Base-by-base conservation (phyloP, 1,140 invertebrate species). In the Oreohelix idahoensis region DNA sequence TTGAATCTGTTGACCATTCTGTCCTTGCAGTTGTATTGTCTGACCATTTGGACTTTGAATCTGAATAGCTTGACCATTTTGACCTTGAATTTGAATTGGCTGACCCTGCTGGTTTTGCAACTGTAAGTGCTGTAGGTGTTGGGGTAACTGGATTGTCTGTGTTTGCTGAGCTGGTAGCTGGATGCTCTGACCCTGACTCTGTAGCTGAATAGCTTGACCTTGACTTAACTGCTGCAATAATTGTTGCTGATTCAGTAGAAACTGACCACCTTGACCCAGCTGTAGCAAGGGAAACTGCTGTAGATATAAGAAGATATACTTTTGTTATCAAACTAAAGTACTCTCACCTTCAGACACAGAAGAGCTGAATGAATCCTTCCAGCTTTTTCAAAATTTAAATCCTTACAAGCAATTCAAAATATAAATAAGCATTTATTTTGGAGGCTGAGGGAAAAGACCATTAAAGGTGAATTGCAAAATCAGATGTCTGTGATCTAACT, bases 281-380 rank as follows among this genome's bases (percentile, higher is more conserved):
- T 82, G 80, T 11, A 82, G 35, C 32, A 82, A 29, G 1, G 80
- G 80, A n/a, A 82, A 51, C 45, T 82, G 80, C 69, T 71, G 79
- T 35, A 29, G 38, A 58, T 23, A 23, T 23, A 11, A 58, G 15
- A 45, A 45, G n/a, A n/a, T n/a, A n/a, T n/a, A n/a, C n/a, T n/a
- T n/a, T n/a, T n/a, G n/a, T n/a, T n/a, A n/a, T n/a, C n/a, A n/a
- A n/a, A n/a, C n/a, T n/a, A n/a, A n/a, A n/a, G n/a, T n/a, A n/a
- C n/a, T n/a, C n/a, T n/a, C n/a, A n/a, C n/a, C n/a, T n/a, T n/a
- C n/a, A n/a, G n/a, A n/a, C n/a, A n/a, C n/a, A n/a, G n/a, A n/a
- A n/a, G n/a, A n/a, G n/a, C n/a, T n/a, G n/a, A n/a, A n/a, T n/a
- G n/a, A n/a, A n/a, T n/a, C n/a, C n/a, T n/a, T n/a, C n/a, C n/a